These are phyloP conservation scores for Cichlasoma orientale DNA, from an alignment of 2,797 vertebrate genomes.

Conservation along the genomic window DNA sequence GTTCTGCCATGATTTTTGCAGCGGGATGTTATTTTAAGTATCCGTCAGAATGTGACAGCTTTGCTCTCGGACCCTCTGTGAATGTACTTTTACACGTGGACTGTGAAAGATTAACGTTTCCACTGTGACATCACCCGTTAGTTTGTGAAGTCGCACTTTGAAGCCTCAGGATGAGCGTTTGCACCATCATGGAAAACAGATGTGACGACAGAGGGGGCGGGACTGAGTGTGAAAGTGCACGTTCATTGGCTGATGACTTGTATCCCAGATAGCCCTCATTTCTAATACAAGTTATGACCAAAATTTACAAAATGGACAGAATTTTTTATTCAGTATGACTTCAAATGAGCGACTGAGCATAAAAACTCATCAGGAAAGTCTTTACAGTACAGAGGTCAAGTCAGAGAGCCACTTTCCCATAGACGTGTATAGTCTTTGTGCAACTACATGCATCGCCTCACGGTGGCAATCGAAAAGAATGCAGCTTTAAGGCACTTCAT, in stretches of 20 bases:
- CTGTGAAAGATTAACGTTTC: background rate
- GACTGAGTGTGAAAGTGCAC: background rate
- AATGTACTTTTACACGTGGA: background rate
- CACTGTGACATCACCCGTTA: no score
- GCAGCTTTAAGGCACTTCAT: no score
- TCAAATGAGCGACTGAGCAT: background rate
- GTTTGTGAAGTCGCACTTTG: background rate
- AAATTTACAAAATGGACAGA: background rate
- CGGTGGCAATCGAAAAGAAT: no score
- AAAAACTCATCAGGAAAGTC: no score
- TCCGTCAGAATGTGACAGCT: background rate
- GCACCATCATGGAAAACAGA: background rate
- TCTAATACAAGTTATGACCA: background rate
- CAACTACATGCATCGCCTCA: background rate
- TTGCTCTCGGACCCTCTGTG: background rate
- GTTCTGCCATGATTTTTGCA: background rate
- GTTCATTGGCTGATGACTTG: background rate
- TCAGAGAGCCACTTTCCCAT: background rate
- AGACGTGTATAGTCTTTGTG: background rate
- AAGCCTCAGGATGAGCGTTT: background rate
- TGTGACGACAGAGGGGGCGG: background rate
- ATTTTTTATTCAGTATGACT: background rate
- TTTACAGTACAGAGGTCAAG: no score
- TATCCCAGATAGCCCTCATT: background rate
- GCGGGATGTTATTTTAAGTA: background rate